phyloP scores from a whole-genome alignment of 2,888 invertebrate species.

The Rhodophaea formosa region DNA sequence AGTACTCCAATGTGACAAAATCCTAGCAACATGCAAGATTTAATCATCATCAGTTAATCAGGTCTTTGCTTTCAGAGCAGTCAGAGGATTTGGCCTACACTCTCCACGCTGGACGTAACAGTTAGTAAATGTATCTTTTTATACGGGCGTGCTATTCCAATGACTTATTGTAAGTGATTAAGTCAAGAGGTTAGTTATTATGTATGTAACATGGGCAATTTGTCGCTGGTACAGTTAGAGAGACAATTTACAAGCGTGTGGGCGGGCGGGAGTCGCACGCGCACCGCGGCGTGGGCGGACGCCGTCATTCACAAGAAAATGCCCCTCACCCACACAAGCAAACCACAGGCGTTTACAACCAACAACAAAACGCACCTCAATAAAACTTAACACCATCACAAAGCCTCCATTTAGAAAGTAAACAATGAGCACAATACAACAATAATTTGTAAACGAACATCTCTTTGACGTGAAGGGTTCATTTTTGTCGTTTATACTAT shows the following conservation, averaged over 20 bases:
- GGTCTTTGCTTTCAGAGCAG: too few species aligned
- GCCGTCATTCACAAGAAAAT: conserved; percentile 63
- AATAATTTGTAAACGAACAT: conserved; percentile 35
- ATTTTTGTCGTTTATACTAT: conserved; percentile 13
- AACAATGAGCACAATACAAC: conserved; percentile 37
- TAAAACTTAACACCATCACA: conserved; percentile 59
- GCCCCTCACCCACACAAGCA: conserved; percentile 51
- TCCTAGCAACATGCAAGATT: too few species aligned
- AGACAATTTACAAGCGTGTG: conserved; percentile 65
- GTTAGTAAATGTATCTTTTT: not conserved
- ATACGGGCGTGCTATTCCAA: conserved; percentile 20
- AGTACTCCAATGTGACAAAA: too few species aligned
- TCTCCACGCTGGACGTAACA: too few species aligned
- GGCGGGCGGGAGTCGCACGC: conserved; percentile 64
- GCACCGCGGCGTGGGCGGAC: conserved; percentile 56
- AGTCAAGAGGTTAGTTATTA: conserved; percentile 53
- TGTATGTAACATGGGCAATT: conserved; percentile 56
- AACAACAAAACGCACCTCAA: conserved; percentile 54
- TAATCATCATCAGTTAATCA: too few species aligned
- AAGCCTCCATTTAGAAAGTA: conserved; percentile 40
- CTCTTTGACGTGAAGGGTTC: conserved; percentile 26
- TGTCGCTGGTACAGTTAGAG: conserved; percentile 69
- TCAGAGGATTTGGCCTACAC: too few species aligned
- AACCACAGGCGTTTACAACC: conserved; percentile 58
- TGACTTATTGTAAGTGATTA: conserved; percentile 40